Evolutionary conservation across 1,140 invertebrate species (phyloP).

Genomic region (Drosophila sucinea): DNA sequence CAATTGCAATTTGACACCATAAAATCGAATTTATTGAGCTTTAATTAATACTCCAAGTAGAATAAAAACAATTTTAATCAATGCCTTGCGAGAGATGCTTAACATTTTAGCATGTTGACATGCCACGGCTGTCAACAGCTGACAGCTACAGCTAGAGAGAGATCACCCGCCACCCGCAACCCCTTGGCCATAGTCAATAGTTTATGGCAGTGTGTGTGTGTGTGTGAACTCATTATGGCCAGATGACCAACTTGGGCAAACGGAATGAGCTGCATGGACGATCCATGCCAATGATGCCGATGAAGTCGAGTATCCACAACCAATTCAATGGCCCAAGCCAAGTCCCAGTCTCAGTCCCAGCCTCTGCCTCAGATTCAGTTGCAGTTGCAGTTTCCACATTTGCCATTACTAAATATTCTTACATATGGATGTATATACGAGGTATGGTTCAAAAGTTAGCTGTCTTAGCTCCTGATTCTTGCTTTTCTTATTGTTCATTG

Average conservation of each 20-base stretch:
- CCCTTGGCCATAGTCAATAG: background rate
- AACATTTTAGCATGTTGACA: constrained; percentile 78
- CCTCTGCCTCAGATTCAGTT: background rate
- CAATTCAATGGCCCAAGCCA: constrained; percentile 4
- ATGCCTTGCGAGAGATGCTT: constrained; percentile 67
- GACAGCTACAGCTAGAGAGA: constrained; percentile 45
- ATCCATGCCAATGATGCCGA: constrained; percentile 41
- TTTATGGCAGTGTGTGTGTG: constrained; percentile 31
- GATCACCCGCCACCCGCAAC: background rate
- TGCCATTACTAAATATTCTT: constrained; percentile 13
- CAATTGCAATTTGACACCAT: constrained; percentile 8
- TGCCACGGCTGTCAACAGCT: constrained; percentile 79
- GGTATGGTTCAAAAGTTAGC: too few relatives aligned
- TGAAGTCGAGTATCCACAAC: background rate
- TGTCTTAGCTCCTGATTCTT: too few relatives aligned
- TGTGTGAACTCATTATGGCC: constrained; percentile 71
- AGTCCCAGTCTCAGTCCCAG: background rate
- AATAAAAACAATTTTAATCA: constrained; percentile 73
- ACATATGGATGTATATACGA: too few relatives aligned
- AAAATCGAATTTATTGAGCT: constrained; percentile 1
- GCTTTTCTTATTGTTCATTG: too few relatives aligned
- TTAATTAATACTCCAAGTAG: constrained; percentile 37
- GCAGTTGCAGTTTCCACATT: constrained; percentile 27
- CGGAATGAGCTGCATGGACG: constrained; percentile 74
- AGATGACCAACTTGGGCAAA: constrained; percentile 78